These are phyloP conservation scores for Phylloscopus trochilus DNA, from an alignment of 2,113 vertebrate species.

Conservation along the genomic window DNA sequence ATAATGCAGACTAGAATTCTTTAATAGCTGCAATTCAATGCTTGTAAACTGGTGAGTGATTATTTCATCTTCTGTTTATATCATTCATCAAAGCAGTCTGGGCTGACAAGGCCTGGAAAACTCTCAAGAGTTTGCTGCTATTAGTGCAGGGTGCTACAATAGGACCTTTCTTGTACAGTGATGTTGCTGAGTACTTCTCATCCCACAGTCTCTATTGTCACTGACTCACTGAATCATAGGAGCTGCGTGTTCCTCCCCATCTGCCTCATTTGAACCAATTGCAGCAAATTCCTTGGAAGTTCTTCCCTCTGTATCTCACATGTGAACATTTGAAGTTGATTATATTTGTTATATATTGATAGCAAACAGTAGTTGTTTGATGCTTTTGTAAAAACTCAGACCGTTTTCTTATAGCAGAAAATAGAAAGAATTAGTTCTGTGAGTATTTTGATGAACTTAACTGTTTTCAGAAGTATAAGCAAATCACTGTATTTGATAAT, in stretches of 20 bases:
- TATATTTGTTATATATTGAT: background rate
- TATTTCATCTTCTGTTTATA: constrained; percentile 15
- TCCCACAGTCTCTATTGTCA: background rate
- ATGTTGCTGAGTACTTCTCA: background rate
- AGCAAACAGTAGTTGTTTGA: background rate
- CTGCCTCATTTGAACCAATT: background rate
- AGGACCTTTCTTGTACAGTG: background rate
- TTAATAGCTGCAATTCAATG: background rate
- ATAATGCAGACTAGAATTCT: background rate
- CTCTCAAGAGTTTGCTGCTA: constrained; percentile 14
- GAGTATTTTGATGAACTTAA: background rate
- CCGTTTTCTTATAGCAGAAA: background rate
- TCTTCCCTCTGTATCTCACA: background rate
- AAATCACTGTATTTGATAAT: background rate
- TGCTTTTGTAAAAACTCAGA: background rate
- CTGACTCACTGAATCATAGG: background rate
- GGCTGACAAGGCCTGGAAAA: background rate
- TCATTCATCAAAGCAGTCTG: background rate
- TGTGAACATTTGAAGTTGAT: background rate
- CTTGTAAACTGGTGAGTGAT: constrained; percentile 10
- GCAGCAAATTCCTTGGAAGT: background rate
- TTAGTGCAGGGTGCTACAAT: background rate
- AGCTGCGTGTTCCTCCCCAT: background rate
- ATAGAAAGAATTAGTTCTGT: background rate
- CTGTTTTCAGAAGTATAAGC: background rate